Conservation (phyloP, 2,113 vertebrate genomes). For the Crotophaga sulcirostris region DNA sequence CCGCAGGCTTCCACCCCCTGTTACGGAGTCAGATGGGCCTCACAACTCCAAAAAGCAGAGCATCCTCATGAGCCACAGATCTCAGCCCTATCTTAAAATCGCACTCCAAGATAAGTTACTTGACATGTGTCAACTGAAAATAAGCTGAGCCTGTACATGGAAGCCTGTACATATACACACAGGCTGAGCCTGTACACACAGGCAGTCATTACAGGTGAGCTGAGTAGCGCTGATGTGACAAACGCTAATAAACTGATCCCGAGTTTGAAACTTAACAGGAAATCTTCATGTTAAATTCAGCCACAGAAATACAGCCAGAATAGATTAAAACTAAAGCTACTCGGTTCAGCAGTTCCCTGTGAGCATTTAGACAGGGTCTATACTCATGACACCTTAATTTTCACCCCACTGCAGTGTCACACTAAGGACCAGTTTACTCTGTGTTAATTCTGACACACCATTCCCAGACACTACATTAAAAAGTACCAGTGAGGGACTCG, state of each 20-base stretch:
- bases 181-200: too few relatives aligned
- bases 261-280: background rate
- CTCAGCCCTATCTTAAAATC: background rate
- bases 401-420: background rate
- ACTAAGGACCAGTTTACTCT: background rate
- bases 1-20: too few relatives aligned
- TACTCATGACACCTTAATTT: background rate
- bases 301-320: background rate
- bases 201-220: background rate
- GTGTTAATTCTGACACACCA: accelerated
- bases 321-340: background rate
- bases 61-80: accelerated
- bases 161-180: too few relatives aligned
- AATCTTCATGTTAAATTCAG: background rate
- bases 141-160: too few relatives aligned
- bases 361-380: background rate
- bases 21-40: accelerated
- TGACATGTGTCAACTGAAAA: too few relatives aligned
- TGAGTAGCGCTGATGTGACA: background rate
- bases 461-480: accelerated
- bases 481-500: accelerated
- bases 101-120: background rate
- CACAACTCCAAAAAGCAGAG: background rate
- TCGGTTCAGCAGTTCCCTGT: background rate
- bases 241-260: background rate